These are phyloP conservation scores for Dryobota labecula DNA, from an alignment of 2,888 invertebrate genomes.

Conservation along the genomic window DNA sequence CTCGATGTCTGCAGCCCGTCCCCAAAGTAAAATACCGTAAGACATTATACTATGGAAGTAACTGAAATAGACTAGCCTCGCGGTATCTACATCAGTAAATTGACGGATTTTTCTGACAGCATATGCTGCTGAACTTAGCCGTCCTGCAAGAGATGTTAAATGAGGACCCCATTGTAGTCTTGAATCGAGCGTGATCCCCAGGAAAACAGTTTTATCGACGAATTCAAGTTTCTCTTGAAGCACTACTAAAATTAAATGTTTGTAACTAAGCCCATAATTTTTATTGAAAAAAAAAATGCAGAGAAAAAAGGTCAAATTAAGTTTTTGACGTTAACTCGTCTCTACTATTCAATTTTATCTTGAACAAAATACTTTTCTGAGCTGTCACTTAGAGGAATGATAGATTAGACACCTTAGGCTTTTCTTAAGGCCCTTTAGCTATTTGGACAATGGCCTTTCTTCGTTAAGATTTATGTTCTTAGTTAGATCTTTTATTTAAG, in stretches of 20 bases:
- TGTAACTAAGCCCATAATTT: background rate
- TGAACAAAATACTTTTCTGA: constrained; percentile 52
- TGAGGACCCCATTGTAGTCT: no score
- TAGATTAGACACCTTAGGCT: constrained; percentile 43
- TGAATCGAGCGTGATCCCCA: no score
- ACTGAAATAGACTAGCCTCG: no score
- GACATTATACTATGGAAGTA: no score
- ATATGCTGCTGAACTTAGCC: no score
- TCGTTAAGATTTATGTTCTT: constrained; percentile 28
- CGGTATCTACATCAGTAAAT: no score
- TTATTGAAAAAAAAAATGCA: background rate
- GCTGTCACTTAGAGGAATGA: constrained; percentile 56
- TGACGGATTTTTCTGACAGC: no score
- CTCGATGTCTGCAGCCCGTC: no score
- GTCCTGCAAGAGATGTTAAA: no score
- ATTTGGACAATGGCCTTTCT: constrained; percentile 29
- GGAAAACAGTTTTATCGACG: no score
- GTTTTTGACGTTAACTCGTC: constrained; percentile 12
- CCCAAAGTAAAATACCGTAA: no score
- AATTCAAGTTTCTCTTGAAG: no score
- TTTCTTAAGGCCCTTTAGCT: constrained; percentile 15
- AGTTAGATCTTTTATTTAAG: constrained; percentile 26
- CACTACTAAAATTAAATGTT: background rate
- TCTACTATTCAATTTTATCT: constrained; percentile 33
- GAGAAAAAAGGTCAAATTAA: constrained; percentile 25